Conservation (phyloP, 2,113 vertebrate species). For the Myotis lucifugus region DNA sequence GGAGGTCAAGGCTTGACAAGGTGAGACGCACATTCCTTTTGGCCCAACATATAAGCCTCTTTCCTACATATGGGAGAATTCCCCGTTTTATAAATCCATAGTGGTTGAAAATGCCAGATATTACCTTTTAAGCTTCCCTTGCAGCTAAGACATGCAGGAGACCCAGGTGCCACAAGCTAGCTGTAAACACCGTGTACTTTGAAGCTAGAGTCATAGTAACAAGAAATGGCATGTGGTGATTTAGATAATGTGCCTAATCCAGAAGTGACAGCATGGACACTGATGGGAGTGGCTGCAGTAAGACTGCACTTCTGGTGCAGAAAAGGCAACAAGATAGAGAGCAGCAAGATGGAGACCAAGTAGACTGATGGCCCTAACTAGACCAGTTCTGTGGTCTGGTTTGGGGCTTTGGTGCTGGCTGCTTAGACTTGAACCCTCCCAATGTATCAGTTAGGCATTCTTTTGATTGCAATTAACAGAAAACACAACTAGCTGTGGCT, state of each 20-base stretch:
- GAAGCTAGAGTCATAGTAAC: background rate
- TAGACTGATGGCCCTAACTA: background rate
- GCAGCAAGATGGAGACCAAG: background rate
- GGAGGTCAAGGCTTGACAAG: background rate
- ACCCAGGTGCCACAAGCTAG: background rate
- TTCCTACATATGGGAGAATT: background rate
- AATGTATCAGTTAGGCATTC: background rate
- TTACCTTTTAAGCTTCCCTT: background rate
- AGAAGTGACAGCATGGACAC: background rate
- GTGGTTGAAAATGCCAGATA: background rate
- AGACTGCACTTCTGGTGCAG: background rate
- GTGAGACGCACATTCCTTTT: background rate
- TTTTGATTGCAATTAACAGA: background rate
- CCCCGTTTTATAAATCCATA: background rate
- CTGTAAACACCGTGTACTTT: background rate
- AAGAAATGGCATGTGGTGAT: background rate
- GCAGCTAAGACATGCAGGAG: background rate
- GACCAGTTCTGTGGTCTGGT: background rate
- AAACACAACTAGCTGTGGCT: background rate
- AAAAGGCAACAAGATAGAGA: background rate
- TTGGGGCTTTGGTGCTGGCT: background rate
- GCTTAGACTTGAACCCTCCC: background rate
- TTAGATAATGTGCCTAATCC: background rate
- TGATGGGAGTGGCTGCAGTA: background rate
- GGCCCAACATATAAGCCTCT: background rate